phyloP scores from a whole-genome alignment of 2,113 vertebrate species.

The Oceanites oceanicus region DNA sequence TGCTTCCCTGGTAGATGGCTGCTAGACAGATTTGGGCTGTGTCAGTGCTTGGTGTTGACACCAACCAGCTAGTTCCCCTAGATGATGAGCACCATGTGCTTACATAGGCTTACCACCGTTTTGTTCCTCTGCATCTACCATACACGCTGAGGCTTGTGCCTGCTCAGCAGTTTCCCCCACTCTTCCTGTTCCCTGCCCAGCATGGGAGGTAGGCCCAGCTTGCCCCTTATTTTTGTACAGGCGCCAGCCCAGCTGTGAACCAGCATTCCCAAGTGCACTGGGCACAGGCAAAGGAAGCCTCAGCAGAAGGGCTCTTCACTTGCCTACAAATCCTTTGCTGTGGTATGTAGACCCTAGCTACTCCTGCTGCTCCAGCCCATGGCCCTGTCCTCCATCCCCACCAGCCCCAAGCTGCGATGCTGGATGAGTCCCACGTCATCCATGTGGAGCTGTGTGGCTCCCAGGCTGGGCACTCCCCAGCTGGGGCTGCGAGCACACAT shows the following conservation, averaged over 20 bases:
- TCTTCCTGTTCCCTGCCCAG: rapidly evolving
- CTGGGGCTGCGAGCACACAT: rapidly evolving
- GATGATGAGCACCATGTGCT: rapidly evolving
- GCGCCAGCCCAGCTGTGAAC: not conserved
- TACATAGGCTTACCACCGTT: not conserved
- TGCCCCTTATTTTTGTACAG: not conserved
- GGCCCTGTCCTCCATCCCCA: not conserved
- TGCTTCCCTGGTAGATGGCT: not conserved
- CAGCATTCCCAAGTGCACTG: not conserved
- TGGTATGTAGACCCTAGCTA: not conserved
- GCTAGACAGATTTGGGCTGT: not conserved
- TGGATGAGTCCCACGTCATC: not conserved
- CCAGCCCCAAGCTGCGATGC: not conserved
- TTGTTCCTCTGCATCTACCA: not conserved
- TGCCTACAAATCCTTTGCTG: not conserved
- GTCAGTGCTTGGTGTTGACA: not conserved
- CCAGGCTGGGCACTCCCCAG: not conserved
- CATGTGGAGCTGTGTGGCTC: not conserved
- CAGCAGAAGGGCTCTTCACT: not conserved
- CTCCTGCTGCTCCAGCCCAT: not conserved
- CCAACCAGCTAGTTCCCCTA: not conserved
- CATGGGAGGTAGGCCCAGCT: not conserved
- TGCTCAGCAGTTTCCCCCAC: not conserved
- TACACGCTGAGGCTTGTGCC: rapidly evolving
- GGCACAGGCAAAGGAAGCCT: not conserved